Base-by-base conservation (phyloP, 2,113 vertebrate genomes). In the Pangasianodon hypophthalmus region DNA sequence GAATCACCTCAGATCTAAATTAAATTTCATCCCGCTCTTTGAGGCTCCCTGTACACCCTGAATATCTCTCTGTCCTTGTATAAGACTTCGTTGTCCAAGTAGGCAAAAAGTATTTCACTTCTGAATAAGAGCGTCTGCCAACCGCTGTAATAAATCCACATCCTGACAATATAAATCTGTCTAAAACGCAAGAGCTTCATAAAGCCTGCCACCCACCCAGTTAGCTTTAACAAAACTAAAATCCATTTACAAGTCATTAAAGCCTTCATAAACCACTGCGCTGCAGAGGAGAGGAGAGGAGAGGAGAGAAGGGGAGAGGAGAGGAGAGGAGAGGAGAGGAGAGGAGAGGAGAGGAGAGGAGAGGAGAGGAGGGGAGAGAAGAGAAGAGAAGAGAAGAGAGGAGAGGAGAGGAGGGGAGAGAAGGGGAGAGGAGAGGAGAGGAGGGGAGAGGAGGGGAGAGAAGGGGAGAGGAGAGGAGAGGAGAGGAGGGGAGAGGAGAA, bases 191-290 rank as follows among this genome's bases (percentile, higher is more conserved):
- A 52, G 83, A 37, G 60, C 87, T 54, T 83, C 84, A 62, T 62
- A 58, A 81, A 41, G 62, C 58, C 60, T 71, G 87, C 52, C 79
- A n/a, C 84, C 44, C 84, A 62, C n/a, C 50, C 64, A 84, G 87
- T 67, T 52, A 69, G 77, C 54, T 62, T 89, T 84, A 60, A 62
- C 44, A 84, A 87, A 81, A 89, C 85, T 83, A 24, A 83, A 91
- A 83, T 91, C n/a, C 82, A 50, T 91, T 88, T 83, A 44, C 41
- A 88, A 88, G 79, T 64, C 79, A 67, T 91, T 90, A 90, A 84
- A 67, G 54, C 73, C 75, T 87, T 87, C 87, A 69, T 69, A 69
- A 69, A 32, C 29, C n/a, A 69, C n/a, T 6, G 67, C 0, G 4
- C 13, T 32, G n/a, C 26, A 10, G 64, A 67, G 29, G 3, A 8